Conservation (phyloP, 2,113 vertebrate species). For the Aspiorhynchus laticeps region DNA sequence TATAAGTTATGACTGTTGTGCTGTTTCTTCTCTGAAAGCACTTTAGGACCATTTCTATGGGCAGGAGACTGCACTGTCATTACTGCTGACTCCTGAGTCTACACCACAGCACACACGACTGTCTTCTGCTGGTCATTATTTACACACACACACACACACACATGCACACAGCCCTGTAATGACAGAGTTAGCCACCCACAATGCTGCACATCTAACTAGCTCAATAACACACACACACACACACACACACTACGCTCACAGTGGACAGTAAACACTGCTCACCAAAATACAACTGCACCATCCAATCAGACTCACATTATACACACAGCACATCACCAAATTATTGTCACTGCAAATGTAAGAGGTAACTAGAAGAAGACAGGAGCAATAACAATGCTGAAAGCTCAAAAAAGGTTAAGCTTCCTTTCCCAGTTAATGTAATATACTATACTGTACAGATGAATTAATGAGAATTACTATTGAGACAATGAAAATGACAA, state of each 20-base stretch:
- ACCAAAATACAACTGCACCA: slow-evolving; percentile 4
- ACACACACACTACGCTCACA: slow-evolving; percentile 39
- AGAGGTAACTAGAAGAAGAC: background rate
- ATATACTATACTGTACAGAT: background rate
- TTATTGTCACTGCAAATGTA: background rate
- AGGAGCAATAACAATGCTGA: background rate
- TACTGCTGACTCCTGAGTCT: slow-evolving; percentile 75
- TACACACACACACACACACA: slow-evolving; percentile 70
- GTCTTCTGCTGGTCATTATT: slow-evolving; percentile 75
- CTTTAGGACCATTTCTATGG: slow-evolving; percentile 17
- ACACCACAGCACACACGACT: slow-evolving; percentile 72
- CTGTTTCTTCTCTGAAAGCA: slow-evolving; percentile 15
- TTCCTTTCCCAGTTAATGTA: background rate
- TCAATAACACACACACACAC: slow-evolving; percentile 40
- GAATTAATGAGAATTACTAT: background rate
- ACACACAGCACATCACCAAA: background rate
- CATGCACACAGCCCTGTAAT: slow-evolving; percentile 54
- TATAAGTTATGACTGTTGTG: slow-evolving; percentile 15
- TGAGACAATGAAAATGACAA: background rate
- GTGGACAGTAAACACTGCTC: background rate
- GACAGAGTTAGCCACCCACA: background rate
- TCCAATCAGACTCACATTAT: slow-evolving; percentile 1
- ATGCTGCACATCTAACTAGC: slow-evolving; percentile 55
- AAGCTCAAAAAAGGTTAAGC: background rate
- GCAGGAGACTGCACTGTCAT: slow-evolving; percentile 66